Base-by-base conservation (phyloP, 2,888 invertebrate genomes). In the Ecdyonurus torrentis region DNA sequence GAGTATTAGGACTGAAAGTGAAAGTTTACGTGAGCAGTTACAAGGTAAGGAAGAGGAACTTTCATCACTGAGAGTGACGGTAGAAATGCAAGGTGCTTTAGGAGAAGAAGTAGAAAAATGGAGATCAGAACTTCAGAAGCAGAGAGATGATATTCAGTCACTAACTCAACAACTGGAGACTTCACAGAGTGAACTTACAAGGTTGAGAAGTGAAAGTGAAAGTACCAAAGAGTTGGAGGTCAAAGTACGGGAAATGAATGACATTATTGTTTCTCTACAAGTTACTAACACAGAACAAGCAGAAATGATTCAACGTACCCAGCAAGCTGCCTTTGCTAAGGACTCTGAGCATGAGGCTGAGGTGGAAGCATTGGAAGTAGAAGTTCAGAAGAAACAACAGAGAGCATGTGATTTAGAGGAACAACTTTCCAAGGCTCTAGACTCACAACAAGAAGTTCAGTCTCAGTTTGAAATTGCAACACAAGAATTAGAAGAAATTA, bases 11-110 rank as follows among this genome's bases (percentile, higher is more conserved):
- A 76, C 78, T 61, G 86, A 85, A 73, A 73, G 87, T 60, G 82
- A 84, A 66, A 80, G 78, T 69, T 85, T 68, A 78, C 85, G 25
- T 82, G 84, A 70, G 87, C 88, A 89, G 72, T 70, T 87, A 2
- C 87, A 68, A 15, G 72, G 72, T 10, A 63, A 68, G 3, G 72
- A 72, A 37, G 71, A 70, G 59, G 62, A 58, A 25, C 58, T 59
- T 63, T 64, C 55, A 61, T 61, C 10, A 59, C 63, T 25, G 64
- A 65, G 58, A 62, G 68, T 64, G 58, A 65, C 22, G 60, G 62
- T 61, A n/a, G 50, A 68, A 70, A 58, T 65, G 64, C 1, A 62
- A 65, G 2, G 65, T 63, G 69, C 71, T 63, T 66, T 73, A 63
- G 23, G 72, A 69, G 64, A 67, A 20, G 69, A 70, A 23, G 68